These are phyloP conservation scores for Drosophila lacicola DNA, from an alignment of 2,888 invertebrate species.

Conservation along the genomic window DNA sequence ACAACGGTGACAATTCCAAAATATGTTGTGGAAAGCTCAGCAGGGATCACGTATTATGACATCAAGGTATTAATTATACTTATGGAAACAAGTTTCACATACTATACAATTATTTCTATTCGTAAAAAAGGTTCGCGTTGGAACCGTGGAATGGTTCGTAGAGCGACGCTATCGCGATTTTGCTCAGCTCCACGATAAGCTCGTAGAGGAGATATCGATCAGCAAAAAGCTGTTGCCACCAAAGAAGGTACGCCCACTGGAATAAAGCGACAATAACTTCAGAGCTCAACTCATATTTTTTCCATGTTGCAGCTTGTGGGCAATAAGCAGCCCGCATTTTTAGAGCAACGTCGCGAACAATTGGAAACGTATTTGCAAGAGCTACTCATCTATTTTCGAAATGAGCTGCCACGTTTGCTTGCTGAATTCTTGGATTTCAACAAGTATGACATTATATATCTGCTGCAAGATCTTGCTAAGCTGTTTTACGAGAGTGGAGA, in stretches of 20 bases:
- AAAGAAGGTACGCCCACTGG: conserved; percentile 88
- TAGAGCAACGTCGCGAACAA: conserved; percentile 92
- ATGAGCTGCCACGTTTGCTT: conserved; percentile 92
- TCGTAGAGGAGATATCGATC: conserved; percentile 92
- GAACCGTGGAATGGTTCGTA: conserved; percentile 92
- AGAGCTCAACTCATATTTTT: not conserved
- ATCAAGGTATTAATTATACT: conserved; percentile 85
- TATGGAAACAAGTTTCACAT: not conserved
- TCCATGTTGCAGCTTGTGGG: conserved; percentile 85
- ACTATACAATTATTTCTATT: not conserved
- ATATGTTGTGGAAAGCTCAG: conserved; percentile 86
- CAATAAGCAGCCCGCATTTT: conserved; percentile 94
- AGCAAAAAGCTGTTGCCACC: conserved; percentile 95
- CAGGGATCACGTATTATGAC: conserved; percentile 90
- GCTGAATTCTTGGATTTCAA: conserved; percentile 95
- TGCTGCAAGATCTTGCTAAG: conserved; percentile 92
- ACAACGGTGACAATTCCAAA: conserved; percentile 89
- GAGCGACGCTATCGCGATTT: conserved; percentile 95
- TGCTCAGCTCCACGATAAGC: conserved; percentile 92
- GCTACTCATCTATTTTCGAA: conserved; percentile 90
- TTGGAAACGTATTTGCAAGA: conserved; percentile 93
- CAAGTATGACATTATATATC: conserved; percentile 94
- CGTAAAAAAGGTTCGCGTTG: conserved; percentile 86
- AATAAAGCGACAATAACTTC: not conserved
- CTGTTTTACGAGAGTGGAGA: conserved; percentile 92